Base-by-base conservation (phyloP, 2,797 vertebrate species). In the Zenarchopterus dispar region DNA sequence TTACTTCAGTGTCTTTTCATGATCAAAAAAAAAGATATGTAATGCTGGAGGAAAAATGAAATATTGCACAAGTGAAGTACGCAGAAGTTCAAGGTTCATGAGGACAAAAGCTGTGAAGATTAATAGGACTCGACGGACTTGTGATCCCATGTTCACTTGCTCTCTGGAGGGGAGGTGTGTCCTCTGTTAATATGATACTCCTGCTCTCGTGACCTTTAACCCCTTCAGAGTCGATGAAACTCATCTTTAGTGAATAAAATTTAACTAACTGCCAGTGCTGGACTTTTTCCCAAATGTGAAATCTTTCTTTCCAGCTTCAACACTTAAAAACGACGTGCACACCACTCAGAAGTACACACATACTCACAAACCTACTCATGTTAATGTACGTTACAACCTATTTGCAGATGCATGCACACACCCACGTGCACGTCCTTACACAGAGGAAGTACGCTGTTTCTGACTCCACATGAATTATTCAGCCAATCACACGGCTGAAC, bases 401-500 rank as follows among this genome's bases (percentile, higher is more conserved):
- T 82, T 78, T 74, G 59, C 58, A 78, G 60, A 47, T 59, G 70
- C 56, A 59, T 48, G 55, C 70, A 48, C 41, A 59, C 74, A 59
- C 49, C 8, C 67, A 45, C 71, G 46, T 60, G 47, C 23, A 53
- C 80, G 63, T 55, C 71, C 73, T 39, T 49, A 72, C 66, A 62
- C 59, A 55, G 56, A 56, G 64, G 23, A 55, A 67, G 66, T 80
- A 64, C 74, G 57, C 53, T 23, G 51, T 69, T 69, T 70, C 67
- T 44, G 49, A 74, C 59, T 59, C 70, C 60, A 21, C 59, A 88
- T 91, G 84, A 92, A 93, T 91, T 78, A 92, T 91, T 91, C 83
- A 90, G 63, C 84, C 86, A 90, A 90, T 91, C 88, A 91, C 83
- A 86, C 75, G 84, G 82, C 82, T 88, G 80, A 89, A 74, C 81